Base-by-base conservation (phyloP, 1,140 invertebrate genomes). In the Dendroctonus valens region DNA sequence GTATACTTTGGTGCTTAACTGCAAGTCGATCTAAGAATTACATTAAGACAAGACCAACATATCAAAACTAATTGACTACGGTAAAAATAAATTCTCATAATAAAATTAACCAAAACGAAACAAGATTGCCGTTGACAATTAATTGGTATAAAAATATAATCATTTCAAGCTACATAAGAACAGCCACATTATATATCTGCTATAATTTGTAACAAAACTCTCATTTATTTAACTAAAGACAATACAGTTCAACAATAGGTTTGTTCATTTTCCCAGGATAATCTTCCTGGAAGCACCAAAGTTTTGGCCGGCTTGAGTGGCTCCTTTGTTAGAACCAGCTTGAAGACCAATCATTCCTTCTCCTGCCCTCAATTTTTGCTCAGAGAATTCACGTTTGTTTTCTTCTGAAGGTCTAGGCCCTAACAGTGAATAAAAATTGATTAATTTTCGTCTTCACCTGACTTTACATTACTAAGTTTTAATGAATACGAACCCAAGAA, bases 241-340 rank as follows among this genome's bases (percentile, higher is more conserved):
- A 11, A 37, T 11, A 55, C 41, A 37, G 11, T 55, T 7, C 26
- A 3, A 26, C 26, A 26, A 3, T 26, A 26, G 26, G 26, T 1
- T 62, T 51, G 12, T 63, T 73, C 82, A 93, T 80, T 92, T 93
- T 78, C 91, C 91, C 50, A 92, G 82, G 61, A 92, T 86, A 72
- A 92, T 92, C 79, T 92, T 91, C 54, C 91, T 84, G 8, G 86
- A 87, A 50, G 95, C 95, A 6, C 96, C 95, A 65, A 97, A 90
- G 81, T 88, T 97, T 74, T 93, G 88, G 12, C 96, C 96, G 0
- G 91, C 86, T 75, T 95, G 93, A 0, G 88, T 88, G 6, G 93
- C 93, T 44, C 94, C 88, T 74, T 94, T 93, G 82, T 97, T 97
- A 55, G 88, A 89, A 50, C 96, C 95, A 58, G 93, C 93, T 79